Percentiles rank a stretch among this genome's conserved stretches.
Conservation (phyloP, 2,888 invertebrate species). For the Polyommatus icarus region DNA sequence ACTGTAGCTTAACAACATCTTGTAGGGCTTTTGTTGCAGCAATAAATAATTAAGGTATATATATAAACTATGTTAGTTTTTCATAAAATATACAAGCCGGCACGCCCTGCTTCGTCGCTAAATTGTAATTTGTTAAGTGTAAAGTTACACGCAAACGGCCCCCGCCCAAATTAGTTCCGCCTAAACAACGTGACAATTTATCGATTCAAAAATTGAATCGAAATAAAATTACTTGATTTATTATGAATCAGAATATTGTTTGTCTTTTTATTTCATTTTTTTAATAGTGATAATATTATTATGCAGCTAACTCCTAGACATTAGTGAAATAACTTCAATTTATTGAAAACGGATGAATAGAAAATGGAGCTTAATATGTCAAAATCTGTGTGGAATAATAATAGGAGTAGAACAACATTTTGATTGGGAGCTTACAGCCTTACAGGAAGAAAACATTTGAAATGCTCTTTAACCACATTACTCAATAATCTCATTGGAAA, state of each 20-base stretch:
- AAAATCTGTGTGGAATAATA: no score
- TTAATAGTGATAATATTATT: no score
- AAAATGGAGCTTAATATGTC: no score
- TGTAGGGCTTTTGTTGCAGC: neutral
- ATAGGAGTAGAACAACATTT: no score
- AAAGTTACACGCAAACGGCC: conserved; percentile 65
- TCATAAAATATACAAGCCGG: conserved; percentile 36
- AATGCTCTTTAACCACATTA: no score
- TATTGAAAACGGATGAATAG: no score
- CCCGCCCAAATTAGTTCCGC: conserved; percentile 57
- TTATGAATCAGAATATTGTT: neutral
- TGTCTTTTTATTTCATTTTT: neutral
- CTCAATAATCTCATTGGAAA: neutral
- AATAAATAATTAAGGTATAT: neutral
- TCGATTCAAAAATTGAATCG: conserved; percentile 40
- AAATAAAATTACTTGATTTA: conserved; percentile 16
- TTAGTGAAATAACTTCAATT: no score
- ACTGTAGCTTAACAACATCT: no score
- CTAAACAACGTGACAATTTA: conserved; percentile 48
- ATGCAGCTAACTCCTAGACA: no score
- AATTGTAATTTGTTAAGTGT: conserved; percentile 67
- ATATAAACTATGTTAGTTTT: neutral
- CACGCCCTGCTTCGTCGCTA: conserved; percentile 52
- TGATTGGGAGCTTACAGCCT: no score
- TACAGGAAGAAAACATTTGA: no score